Percentiles rank a stretch among this genome's conserved stretches.
phyloP scores from a whole-genome alignment of 2,888 invertebrate genomes.

The Parnassius glacialis region DNA sequence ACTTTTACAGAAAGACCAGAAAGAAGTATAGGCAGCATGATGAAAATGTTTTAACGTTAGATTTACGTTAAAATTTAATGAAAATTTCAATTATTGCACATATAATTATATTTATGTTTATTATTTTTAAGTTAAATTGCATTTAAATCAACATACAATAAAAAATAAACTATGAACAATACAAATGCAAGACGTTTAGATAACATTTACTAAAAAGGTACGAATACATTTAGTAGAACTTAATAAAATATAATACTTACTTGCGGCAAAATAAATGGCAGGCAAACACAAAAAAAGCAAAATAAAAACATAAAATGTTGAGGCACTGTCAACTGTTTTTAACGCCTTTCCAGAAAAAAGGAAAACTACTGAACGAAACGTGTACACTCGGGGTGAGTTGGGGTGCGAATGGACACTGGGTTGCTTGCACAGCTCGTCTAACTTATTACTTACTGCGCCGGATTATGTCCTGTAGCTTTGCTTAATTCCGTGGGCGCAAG shows the following conservation, averaged over 20 bases:
- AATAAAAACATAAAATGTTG: conserved; percentile 15
- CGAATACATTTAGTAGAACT: conserved; percentile 12
- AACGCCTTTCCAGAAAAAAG: conserved; percentile 28
- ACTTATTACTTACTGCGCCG: conserved; percentile 43
- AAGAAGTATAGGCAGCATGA: no score
- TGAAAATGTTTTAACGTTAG: no score
- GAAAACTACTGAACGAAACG: conserved; percentile 39
- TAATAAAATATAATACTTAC: conserved; percentile 32
- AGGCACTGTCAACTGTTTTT: conserved; percentile 33
- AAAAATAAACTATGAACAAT: no score
- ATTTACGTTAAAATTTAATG: no score
- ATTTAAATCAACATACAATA: no score
- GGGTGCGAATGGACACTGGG: conserved; percentile 56
- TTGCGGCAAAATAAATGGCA: conserved; percentile 30
- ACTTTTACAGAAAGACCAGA: no score
- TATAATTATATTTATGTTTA: no score
- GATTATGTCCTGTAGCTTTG: conserved; percentile 47
- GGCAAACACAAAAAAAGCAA: conserved; percentile 31
- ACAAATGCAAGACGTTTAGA: background rate
- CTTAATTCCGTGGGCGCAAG: conserved; percentile 50
- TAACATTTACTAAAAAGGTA: conserved; percentile 18
- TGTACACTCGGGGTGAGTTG: conserved; percentile 47
- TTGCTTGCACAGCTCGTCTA: conserved; percentile 41
- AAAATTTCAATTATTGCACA: no score
- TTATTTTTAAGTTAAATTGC: no score